Conservation (phyloP, 2,113 vertebrate species). For the Plecotus auritus region DNA sequence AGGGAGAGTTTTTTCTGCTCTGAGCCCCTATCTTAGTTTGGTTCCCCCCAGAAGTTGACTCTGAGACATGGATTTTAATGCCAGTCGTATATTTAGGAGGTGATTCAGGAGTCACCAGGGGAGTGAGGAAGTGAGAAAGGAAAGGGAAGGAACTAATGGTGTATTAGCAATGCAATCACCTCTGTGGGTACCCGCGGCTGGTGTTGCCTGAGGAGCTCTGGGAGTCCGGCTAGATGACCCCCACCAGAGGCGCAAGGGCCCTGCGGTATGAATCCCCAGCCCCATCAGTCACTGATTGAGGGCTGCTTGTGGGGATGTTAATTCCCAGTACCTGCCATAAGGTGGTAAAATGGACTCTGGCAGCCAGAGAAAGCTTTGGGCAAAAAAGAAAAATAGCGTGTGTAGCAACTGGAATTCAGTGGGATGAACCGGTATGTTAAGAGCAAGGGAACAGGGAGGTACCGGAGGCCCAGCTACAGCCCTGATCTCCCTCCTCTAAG, state of each 20-base stretch:
- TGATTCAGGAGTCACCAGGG: neutral
- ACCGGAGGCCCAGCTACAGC: no score
- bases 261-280: no score
- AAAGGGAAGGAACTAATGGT: neutral
- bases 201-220: neutral
- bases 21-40: neutral
- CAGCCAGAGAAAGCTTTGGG: neutral
- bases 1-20: neutral
- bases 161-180: neutral
- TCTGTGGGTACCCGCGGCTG: no score
- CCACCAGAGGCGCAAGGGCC: fast-evolving
- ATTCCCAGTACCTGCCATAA: neutral
- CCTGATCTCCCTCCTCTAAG: neutral
- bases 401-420: neutral
- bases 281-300: neutral
- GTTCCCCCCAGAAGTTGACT: neutral
- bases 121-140: neutral
- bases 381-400: neutral
- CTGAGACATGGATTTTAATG: neutral
- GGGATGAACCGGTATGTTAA: neutral
- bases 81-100: neutral
- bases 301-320: neutral
- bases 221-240: neutral
- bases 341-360: neutral
- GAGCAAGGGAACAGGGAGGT: neutral